A percentile compares a stretch with the other conserved stretches of the same genome.
Evolutionary conservation across 2,888 invertebrate species (phyloP).

Genomic region (Stenoptilia bipunctidactyla): DNA sequence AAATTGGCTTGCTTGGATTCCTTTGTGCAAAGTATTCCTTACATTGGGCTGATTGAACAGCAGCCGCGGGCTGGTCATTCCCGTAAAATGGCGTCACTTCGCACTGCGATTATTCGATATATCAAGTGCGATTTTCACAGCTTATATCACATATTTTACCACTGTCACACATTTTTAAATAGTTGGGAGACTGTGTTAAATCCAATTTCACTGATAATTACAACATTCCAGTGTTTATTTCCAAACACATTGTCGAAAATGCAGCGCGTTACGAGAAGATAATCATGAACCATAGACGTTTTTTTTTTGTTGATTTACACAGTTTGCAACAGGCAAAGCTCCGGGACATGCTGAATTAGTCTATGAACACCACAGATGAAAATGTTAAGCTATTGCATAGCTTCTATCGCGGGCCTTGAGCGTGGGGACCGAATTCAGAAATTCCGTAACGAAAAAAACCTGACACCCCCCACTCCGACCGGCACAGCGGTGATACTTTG

Average conservation of each 20-base stretch:
- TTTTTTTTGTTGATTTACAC: slow-evolving; percentile 31
- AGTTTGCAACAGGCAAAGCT: too few relatives aligned
- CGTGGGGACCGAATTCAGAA: too few relatives aligned
- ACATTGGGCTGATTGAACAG: slow-evolving; percentile 63
- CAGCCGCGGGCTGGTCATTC: slow-evolving; percentile 71
- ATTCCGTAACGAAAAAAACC: too few relatives aligned
- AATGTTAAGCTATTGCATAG: too few relatives aligned
- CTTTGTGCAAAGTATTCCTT: slow-evolving; percentile 56
- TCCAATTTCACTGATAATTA: slow-evolving; percentile 19
- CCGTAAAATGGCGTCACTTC: slow-evolving; percentile 73
- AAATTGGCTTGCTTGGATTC: slow-evolving; percentile 65
- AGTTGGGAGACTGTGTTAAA: slow-evolving; percentile 16
- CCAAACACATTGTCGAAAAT: slow-evolving; percentile 59
- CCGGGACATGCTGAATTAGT: too few relatives aligned
- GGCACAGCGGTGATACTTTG: too few relatives aligned
- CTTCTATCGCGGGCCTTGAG: too few relatives aligned
- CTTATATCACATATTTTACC: slow-evolving; percentile 35
- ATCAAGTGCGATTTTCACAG: slow-evolving; percentile 45
- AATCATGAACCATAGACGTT: slow-evolving; percentile 57
- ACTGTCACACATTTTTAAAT: slow-evolving; percentile 39
- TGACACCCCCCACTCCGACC: too few relatives aligned
- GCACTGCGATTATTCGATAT: slow-evolving; percentile 60
- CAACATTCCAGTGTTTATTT: slow-evolving; percentile 53
- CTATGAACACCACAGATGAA: too few relatives aligned
- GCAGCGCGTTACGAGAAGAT: slow-evolving; percentile 61